These are phyloP conservation scores for Caradrina kadenii DNA, from an alignment of 2,888 invertebrate species.

Conservation along the genomic window DNA sequence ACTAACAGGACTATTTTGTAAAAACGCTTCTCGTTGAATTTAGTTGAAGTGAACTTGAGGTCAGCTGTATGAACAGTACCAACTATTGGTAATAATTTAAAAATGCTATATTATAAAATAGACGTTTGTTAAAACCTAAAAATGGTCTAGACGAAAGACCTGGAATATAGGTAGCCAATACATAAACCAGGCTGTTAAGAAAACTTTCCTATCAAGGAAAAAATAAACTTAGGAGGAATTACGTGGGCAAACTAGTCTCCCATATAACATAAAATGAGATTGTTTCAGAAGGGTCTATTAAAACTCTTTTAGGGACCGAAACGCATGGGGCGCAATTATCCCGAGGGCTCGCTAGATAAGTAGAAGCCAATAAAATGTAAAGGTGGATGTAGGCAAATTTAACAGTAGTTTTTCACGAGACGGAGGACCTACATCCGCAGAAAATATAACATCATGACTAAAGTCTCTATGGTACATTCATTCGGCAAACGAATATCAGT, in stretches of 20 bases:
- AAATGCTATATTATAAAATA: too few species aligned
- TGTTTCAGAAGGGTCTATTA: conserved; percentile 40
- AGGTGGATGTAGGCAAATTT: background rate
- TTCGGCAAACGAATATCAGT: conserved; percentile 1
- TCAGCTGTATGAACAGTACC: too few species aligned
- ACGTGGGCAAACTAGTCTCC: conserved; percentile 17
- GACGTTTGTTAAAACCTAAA: background rate
- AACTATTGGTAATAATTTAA: too few species aligned
- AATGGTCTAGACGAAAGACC: background rate
- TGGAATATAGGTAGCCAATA: conserved; percentile 6
- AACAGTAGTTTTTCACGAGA: background rate
- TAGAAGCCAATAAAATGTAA: background rate
- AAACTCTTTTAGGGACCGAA: conserved; percentile 31
- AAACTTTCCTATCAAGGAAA: conserved; percentile 26
- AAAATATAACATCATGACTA: too few species aligned
- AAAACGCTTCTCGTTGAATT: too few species aligned
- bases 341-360: background rate
- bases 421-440: background rate
- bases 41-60: too few species aligned
- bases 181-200: background rate
- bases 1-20: background rate
- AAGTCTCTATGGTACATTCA: background rate
- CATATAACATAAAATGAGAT: conserved; percentile 43
- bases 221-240: conserved; percentile 6
- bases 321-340: conserved; percentile 18